Evolutionary conservation across 2,797 vertebrate genomes (phyloP), one percentile per base, ranked within the genome.

Genomic region (Myiotriccus ornatus): DNA sequence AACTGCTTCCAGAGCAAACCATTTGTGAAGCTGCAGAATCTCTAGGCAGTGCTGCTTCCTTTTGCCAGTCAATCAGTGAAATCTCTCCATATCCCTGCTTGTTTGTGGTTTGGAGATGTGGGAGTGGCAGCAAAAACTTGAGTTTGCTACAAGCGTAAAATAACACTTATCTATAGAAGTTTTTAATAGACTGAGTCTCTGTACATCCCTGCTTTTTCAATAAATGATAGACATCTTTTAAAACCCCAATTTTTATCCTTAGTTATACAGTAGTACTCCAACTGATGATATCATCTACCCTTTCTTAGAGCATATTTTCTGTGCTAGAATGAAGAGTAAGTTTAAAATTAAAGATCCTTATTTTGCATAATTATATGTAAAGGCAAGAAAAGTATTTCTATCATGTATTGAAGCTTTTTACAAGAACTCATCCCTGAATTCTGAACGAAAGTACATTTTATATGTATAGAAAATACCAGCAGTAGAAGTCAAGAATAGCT

Each of bases 351-450:
- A 96, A 87, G 82, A 83, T 93, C 69, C 60, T 87, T 92, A 93
- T 92, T 97, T 96, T 96, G 85, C 91, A 95, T 89, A 95, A 94
- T 76, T 96, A 79, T 88, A 94, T 79, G 94, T 93, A 89, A 95
- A 95, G 86, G 71, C 60, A 95, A 50, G 63, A 96, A 94, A 95
- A 60, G 35, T 76, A 94, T 87, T 89, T 95, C 90, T 93, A n/a
- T 78, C 88, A 89, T 95, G 89, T 96, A 87, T 64, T 93, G 84
- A 76, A 91, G 73, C 27, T 88, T 92, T 95, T 89, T 82, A 84
- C 64, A 84, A 73, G 84, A 91, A 67, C 46, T 79, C 56, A 63
- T 75, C 62, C 63, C 55, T 80, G 85, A 86, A 65, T 93, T 91
- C 55, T 90, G 71, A 95, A 94, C 60, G 87, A 89, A 87, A 90